These are phyloP conservation scores for Triplophysa rosa DNA, from an alignment of 2,113 vertebrate genomes.

Conservation along the genomic window DNA sequence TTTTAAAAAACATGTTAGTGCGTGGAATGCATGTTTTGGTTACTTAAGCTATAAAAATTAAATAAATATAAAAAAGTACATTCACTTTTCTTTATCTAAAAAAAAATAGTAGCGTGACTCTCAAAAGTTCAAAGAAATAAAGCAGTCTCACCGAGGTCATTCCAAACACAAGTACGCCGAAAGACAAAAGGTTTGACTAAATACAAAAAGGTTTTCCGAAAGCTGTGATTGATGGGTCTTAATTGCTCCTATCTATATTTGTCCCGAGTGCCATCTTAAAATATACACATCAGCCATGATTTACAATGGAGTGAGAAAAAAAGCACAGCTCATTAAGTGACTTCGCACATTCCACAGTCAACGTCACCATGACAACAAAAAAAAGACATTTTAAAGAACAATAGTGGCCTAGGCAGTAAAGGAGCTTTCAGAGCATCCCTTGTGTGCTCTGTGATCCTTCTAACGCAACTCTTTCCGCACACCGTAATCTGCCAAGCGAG, in stretches of 20 bases:
- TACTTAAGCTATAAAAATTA: no score
- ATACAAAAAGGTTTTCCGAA: neutral
- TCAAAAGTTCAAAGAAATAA: slow-evolving; percentile 13
- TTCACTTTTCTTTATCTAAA: neutral
- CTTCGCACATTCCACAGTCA: slow-evolving; percentile 29
- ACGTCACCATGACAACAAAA: slow-evolving; percentile 45
- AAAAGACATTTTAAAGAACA: slow-evolving; percentile 38
- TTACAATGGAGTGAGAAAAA: slow-evolving; percentile 10
- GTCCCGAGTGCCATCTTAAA: slow-evolving; percentile 14
- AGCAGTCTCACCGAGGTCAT: neutral
- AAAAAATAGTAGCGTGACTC: no score
- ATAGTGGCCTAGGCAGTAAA: slow-evolving; percentile 31
- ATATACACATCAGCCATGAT: slow-evolving; percentile 16
- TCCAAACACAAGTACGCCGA: neutral
- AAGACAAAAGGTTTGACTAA: neutral
- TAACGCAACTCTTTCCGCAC: slow-evolving; percentile 8
- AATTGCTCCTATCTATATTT: slow-evolving; percentile 23
- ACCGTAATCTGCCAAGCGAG: neutral
- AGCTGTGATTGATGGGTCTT: slow-evolving; percentile 21
- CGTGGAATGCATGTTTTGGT: neutral
- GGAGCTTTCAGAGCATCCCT: slow-evolving; percentile 6
- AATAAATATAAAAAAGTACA: neutral
- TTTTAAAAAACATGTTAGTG: no score
- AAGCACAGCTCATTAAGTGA: slow-evolving; percentile 35
- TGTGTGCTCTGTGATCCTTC: slow-evolving; percentile 25